A percentile compares a stretch with the other conserved stretches of the same genome.
These are phyloP conservation scores for Eulimnadia texana DNA, from an alignment of 1,140 invertebrate species.

Conservation along the genomic window DNA sequence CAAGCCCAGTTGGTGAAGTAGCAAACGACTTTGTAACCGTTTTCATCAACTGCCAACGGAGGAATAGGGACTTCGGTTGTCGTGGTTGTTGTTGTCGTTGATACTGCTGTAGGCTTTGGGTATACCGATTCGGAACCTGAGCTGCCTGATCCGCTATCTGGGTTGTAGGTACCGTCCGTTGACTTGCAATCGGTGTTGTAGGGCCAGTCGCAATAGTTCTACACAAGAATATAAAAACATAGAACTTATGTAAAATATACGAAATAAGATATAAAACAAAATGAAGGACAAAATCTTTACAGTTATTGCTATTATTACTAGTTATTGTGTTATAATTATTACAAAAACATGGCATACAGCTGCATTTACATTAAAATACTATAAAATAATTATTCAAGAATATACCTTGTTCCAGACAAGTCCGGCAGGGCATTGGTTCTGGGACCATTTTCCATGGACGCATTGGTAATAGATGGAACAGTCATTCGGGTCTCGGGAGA, in stretches of 20 bases:
- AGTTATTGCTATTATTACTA: no score
- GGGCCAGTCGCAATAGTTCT: conserved; percentile 16
- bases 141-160: not conserved
- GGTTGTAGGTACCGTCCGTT: not conserved
- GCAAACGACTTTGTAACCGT: conserved; percentile 48
- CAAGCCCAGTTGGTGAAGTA: conserved; percentile 93
- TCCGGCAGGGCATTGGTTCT: not conserved
- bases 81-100: conserved; percentile 24
- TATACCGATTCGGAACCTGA: conserved; percentile 21
- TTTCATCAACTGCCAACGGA: not conserved
- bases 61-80: conserved; percentile 18
- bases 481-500: conserved; percentile 44
- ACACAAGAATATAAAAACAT: no score
- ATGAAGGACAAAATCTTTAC: no score
- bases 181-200: conserved; percentile 5
- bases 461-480: conserved; percentile 69
- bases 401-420: conserved; percentile 12
- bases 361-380: no score
- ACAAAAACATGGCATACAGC: no score
- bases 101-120: conserved; percentile 25
- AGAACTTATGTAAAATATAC: no score
- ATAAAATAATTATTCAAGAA: not conserved
- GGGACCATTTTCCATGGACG: conserved; percentile 41
- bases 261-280: no score
- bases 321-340: no score